phyloP scores from a whole-genome alignment of 2,888 invertebrate genomes.

The Lasioglossum marginatum region DNA sequence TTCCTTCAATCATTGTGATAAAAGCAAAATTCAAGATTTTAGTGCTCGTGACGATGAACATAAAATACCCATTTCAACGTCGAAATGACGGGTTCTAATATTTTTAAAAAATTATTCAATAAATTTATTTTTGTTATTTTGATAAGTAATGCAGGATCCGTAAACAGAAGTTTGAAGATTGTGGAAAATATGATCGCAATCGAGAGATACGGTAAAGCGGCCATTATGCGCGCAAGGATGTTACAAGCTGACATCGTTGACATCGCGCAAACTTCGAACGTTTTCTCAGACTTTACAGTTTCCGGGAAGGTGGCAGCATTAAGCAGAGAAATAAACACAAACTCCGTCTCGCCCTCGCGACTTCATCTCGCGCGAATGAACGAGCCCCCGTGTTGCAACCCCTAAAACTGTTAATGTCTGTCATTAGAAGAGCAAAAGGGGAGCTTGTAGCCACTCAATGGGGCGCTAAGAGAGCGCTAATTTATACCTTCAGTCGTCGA shows the following conservation, averaged over 20 bases:
- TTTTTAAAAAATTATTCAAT: too few species aligned
- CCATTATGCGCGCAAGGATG: not conserved
- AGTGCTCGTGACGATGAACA: too few species aligned
- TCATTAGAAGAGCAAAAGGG: not conserved
- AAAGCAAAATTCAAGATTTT: too few species aligned
- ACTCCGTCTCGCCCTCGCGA: not conserved
- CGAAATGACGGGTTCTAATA: too few species aligned
- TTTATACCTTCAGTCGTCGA: not conserved
- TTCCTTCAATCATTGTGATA: too few species aligned
- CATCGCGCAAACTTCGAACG: not conserved
- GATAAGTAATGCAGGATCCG: too few species aligned
- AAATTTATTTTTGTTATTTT: too few species aligned
- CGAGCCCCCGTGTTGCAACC: not conserved
- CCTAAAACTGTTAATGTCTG: slow-evolving; percentile 3
- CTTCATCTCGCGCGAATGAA: slow-evolving; percentile 9
- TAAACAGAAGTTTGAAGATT: not conserved
- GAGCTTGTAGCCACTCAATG: not conserved
- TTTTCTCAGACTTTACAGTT: slow-evolving; percentile 4
- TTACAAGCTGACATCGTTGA: not conserved
- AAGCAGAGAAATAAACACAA: not conserved
- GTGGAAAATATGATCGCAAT: not conserved
- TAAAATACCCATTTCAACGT: too few species aligned
- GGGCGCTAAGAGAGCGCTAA: not conserved
- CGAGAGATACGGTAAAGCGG: not conserved
- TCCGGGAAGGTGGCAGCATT: not conserved